Percentiles rank a stretch among this genome's conserved stretches.
Conservation (phyloP, 2,113 vertebrate genomes). For the Willisornis vidua region DNA sequence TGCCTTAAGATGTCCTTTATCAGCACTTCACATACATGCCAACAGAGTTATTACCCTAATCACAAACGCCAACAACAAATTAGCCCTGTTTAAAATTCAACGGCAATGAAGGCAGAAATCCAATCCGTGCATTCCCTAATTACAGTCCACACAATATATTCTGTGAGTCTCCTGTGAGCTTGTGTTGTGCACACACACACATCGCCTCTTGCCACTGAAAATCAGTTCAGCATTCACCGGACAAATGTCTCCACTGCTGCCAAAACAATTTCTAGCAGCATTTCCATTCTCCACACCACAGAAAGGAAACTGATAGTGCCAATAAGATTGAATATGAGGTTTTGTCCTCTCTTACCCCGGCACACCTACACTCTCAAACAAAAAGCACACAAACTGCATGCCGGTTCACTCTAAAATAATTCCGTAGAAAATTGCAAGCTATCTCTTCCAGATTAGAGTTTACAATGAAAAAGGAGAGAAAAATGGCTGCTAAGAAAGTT, state of each 20-base stretch:
- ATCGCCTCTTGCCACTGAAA: background rate
- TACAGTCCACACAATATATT: background rate
- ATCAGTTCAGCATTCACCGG: background rate
- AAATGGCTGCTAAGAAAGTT: background rate
- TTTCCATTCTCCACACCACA: background rate
- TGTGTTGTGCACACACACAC: background rate
- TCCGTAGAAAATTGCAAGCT: background rate
- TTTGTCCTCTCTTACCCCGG: background rate
- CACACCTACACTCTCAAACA: background rate
- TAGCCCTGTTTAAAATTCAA: slow-evolving; percentile 31
- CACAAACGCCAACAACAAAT: slow-evolving; percentile 33
- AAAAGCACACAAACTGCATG: background rate
- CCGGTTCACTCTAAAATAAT: background rate
- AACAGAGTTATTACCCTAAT: slow-evolving; percentile 18
- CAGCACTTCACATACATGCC: background rate
- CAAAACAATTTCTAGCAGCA: background rate
- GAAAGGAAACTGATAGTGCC: background rate
- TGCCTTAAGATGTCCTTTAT: slow-evolving; percentile 28
- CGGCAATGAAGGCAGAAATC: slow-evolving; percentile 27
- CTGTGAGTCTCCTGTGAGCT: background rate
- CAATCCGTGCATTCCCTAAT: slow-evolving; percentile 7
- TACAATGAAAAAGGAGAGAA: background rate
- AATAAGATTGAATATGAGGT: background rate
- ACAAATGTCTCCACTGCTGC: background rate
- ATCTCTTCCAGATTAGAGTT: background rate